A percentile compares a stretch with the other conserved stretches of the same genome.
Evolutionary conservation across 2,113 vertebrate genomes (phyloP).

Genomic region (Nansenia antarctica): DNA sequence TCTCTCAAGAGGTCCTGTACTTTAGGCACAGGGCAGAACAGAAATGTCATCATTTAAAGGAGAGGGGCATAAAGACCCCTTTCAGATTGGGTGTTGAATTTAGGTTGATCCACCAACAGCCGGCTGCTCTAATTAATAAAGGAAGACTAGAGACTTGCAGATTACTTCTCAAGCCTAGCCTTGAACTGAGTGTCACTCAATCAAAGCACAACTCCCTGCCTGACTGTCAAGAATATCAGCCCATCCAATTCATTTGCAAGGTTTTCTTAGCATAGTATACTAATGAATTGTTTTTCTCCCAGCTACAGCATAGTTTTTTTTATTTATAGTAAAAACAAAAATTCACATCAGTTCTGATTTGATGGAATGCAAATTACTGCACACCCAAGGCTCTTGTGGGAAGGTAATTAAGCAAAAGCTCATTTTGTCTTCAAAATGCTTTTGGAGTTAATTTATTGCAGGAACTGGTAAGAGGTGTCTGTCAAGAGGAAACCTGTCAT

Average conservation of each 20-base stretch:
- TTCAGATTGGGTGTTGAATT: constrained; percentile 1
- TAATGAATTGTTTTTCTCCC: constrained; percentile 36
- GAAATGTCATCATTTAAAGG: not conserved
- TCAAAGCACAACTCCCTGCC: constrained; percentile 12
- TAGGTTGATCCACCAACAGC: not conserved
- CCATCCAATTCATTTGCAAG: constrained; percentile 18
- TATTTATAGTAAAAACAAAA: constrained; percentile 45
- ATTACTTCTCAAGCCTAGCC: constrained; percentile 20
- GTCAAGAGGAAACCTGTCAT: constrained; percentile 58
- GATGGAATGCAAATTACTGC: constrained; percentile 64
- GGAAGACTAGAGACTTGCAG: constrained; percentile 1
- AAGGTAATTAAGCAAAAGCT: constrained; percentile 65
- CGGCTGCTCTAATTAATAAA: not conserved
- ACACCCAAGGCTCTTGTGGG: constrained; percentile 47
- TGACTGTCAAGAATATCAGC: constrained; percentile 15
- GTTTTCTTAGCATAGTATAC: constrained; percentile 6
- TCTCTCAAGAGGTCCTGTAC: not conserved
- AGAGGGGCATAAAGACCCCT: not conserved
- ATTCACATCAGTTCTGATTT: constrained; percentile 56
- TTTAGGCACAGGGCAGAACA: constrained; percentile 12
- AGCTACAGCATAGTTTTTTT: constrained; percentile 39
- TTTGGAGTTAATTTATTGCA: constrained; percentile 56
- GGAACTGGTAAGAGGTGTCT: constrained; percentile 40
- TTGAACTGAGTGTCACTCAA: constrained; percentile 32
- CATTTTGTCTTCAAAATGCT: constrained; percentile 63